phyloP scores from a whole-genome alignment of 2,888 invertebrate genomes.

The Rotaria socialis region DNA sequence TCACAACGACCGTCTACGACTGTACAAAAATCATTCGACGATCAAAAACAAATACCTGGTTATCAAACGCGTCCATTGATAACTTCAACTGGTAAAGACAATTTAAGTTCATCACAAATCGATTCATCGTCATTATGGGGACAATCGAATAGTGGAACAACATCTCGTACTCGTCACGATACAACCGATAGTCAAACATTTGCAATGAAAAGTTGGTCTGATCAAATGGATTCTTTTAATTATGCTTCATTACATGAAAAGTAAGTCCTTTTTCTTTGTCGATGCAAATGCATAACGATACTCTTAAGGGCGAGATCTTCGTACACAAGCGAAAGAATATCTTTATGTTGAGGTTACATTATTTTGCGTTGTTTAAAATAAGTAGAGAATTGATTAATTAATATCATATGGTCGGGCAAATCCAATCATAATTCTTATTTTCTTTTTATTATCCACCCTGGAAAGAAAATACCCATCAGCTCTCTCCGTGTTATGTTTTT shows the following conservation, averaged over 20 bases:
- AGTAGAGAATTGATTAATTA: too few relatives aligned
- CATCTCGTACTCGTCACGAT: constrained; percentile 37
- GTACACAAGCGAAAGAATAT: too few relatives aligned
- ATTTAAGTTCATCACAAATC: not conserved
- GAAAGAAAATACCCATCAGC: too few relatives aligned
- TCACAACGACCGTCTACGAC: not conserved
- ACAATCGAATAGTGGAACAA: not conserved
- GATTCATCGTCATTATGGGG: not conserved
- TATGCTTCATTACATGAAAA: constrained; percentile 32
- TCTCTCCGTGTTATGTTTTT: too few relatives aligned
- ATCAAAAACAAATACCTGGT: constrained; percentile 28
- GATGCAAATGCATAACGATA: too few relatives aligned
- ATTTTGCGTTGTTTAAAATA: too few relatives aligned
- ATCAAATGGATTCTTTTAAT: constrained; percentile 30
- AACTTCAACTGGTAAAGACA: not conserved
- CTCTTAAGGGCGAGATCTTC: too few relatives aligned
- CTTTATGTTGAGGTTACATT: too few relatives aligned
- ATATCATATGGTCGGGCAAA: too few relatives aligned
- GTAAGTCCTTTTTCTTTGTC: not conserved
- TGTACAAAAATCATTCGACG: not conserved
- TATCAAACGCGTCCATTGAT: constrained; percentile 32
- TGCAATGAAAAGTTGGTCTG: constrained; percentile 23
- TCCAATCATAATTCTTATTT: too few relatives aligned
- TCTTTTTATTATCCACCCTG: too few relatives aligned
- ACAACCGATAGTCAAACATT: constrained; percentile 23